These are phyloP conservation scores for Xestobium rufovillosum DNA, from an alignment of 2,888 invertebrate species.

Conservation along the genomic window DNA sequence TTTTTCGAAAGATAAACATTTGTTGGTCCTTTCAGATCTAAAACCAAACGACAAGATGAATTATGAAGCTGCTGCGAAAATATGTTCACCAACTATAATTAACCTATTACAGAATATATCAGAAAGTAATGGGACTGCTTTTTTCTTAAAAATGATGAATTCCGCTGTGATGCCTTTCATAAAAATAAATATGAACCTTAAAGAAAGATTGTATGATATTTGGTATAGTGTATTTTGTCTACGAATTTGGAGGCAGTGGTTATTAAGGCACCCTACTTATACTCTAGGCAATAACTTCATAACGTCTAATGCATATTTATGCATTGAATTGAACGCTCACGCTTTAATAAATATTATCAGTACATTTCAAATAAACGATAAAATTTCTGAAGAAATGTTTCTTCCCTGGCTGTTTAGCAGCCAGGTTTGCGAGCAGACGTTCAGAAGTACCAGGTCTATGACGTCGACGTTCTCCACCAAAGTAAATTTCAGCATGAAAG, in stretches of 20 bases:
- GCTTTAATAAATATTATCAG: slow-evolving; percentile 11
- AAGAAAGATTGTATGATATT: slow-evolving; percentile 13
- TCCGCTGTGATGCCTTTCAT: slow-evolving; percentile 12
- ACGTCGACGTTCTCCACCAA: slow-evolving; percentile 11
- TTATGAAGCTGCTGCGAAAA: slow-evolving; percentile 14
- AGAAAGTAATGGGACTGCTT: slow-evolving; percentile 10
- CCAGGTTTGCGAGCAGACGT: slow-evolving; percentile 7
- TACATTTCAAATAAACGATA: slow-evolving; percentile 5
- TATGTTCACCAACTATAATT: slow-evolving; percentile 5
- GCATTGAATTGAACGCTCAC: slow-evolving; percentile 16
- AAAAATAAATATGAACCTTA: slow-evolving; percentile 8
- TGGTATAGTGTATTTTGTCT: slow-evolving; percentile 16
- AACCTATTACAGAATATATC: slow-evolving; percentile 7
- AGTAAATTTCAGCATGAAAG: slow-evolving; percentile 10
- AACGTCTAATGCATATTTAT: slow-evolving; percentile 12
- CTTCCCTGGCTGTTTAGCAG: slow-evolving; percentile 6
- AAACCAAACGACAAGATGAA: slow-evolving; percentile 13
- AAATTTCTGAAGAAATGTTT: slow-evolving; percentile 1
- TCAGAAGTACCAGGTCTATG: slow-evolving; percentile 12
- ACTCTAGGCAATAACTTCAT: slow-evolving; percentile 14
- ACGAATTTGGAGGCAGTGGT: slow-evolving; percentile 15
- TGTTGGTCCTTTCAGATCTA: slow-evolving; percentile 10
- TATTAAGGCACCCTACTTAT: slow-evolving; percentile 8
- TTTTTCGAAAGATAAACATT: slow-evolving; percentile 17
- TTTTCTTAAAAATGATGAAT: slow-evolving; percentile 11